These are phyloP conservation scores for Apostichopus parvimensis DNA, from an alignment of 35 echinoderm and acorn worm species.

Conservation along the genomic window DNA sequence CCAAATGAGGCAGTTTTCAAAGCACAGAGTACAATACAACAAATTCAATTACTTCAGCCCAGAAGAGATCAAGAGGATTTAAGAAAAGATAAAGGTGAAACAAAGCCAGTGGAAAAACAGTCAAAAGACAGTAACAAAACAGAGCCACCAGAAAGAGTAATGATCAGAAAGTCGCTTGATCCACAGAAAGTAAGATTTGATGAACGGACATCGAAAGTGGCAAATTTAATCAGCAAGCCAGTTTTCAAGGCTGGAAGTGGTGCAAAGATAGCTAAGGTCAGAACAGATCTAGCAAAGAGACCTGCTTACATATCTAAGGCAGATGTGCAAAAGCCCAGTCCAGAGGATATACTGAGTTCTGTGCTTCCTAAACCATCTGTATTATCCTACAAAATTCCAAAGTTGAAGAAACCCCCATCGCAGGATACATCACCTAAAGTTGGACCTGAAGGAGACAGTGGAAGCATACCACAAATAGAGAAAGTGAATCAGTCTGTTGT, in stretches of 20 bases:
- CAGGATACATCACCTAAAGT: slow-evolving; percentile 41
- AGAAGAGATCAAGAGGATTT: slow-evolving; percentile 33
- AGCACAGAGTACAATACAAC: not conserved
- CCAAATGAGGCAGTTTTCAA: not conserved
- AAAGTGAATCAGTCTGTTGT: not conserved
- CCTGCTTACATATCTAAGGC: not conserved
- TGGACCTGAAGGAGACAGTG: slow-evolving; percentile 19
- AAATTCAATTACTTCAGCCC: slow-evolving; percentile 4
- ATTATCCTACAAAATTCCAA: slow-evolving; percentile 59
- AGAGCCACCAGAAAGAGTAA: slow-evolving; percentile 2
- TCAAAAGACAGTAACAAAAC: not conserved
- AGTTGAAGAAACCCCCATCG: slow-evolving; percentile 49
- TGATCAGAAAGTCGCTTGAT: not conserved
- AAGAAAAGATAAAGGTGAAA: slow-evolving; percentile 30
- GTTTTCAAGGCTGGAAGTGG: not conserved
- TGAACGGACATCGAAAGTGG: not conserved
- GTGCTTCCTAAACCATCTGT: slow-evolving; percentile 39
- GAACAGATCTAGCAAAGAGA: slow-evolving; percentile 1
- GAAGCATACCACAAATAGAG: not conserved
- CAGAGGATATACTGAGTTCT: slow-evolving; percentile 21
- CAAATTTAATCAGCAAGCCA: not conserved
- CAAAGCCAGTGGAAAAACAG: slow-evolving; percentile 9
- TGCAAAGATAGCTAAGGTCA: slow-evolving; percentile 2
- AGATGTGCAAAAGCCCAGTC: slow-evolving; percentile 46
- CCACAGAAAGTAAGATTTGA: not conserved